Base-by-base conservation (phyloP, 2,888 invertebrate genomes). In the Polylopha cassiicola region DNA sequence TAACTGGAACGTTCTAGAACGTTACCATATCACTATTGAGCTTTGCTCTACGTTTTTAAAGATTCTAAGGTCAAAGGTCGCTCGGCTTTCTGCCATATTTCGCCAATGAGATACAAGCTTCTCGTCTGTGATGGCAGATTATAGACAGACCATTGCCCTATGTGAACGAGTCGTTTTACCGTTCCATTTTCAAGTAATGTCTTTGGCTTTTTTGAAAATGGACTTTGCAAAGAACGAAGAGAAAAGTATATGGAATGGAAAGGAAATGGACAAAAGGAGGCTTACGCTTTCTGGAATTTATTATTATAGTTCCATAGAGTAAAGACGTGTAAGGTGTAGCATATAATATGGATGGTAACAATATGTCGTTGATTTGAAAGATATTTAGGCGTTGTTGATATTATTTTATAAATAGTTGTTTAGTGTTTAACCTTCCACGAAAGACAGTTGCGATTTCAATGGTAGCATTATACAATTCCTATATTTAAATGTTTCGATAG, bases 371-470 rank as follows among this genome's bases (percentile, higher is more conserved):
- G 44, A 41, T 43, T 44, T 46, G 41, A 43, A 43, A 49, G 39
- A 49, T 39, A 39, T 49, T 46, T 49, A 49, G 41, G 28, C 29
- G 41, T 48, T 48, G 44, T 44, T 48, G 39, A 27, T 39, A 31
- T 43, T 32, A 36, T 37, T 48, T 48, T 24, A n/a, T 22, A 5
- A 31, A n/a, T 34, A 34, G 24, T 18, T 36, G 34, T 41, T 41
- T 30, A 41, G 34, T 29, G 3, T 11, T 20, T 36, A 41, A 23
- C 27, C 14, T 31, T 20, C 38, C 38, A 38, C n/a, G n/a, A n/a
- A 31, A 20, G 24, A 36, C 27, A 32, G 28, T 28, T 14, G 23
- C 33, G 18, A 30, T 30, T 41, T 20, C 26, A 26, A 21, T 24
- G 28, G 34, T 30, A 30, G 29, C 16, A 11, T 29, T 34, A 24